Evolutionary conservation across 2,888 invertebrate genomes (phyloP), one percentile per base, ranked within the genome.

Genomic region (Atethmia centrago): DNA sequence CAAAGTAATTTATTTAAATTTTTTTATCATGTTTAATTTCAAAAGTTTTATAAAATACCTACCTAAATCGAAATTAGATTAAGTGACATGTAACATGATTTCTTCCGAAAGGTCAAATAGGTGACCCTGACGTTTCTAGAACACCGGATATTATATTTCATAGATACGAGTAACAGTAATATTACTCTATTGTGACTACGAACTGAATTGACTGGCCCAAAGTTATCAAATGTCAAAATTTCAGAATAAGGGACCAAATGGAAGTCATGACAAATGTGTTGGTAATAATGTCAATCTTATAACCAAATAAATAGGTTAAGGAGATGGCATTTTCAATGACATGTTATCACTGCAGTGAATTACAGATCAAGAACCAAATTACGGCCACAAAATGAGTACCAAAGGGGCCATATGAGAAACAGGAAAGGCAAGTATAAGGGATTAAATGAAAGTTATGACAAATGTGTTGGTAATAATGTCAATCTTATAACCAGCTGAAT

Each of bases 111-210:
- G 79, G 66, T 67, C 47, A 73, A 62, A 63, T 21, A 1, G 12
- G 14, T 53, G 21, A 66, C 40, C 28, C 56, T 64, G 63, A 56
- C 8, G 70, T 66, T 79, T 69, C 61, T 36, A 42, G 56, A 65
- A 12, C 59, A n/a, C 71, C 75, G 76, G 75, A 80, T 70, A 80
- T 79, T 75, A 71, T 66, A 71, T 55, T 16, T 47, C 49, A 53
- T 21, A 55, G 3, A 2, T 31, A 36, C n/a, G 5, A 73, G 61
- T 49, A 31, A 73, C 68, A 59, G n/a, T n/a, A 79, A 42, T 67
- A 73, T 49, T 47, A 58, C 53, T 64, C 51, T 53, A 72, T 72
- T 78, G 72, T 62, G 72, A 40, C 45, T 51, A 7, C 55, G 56
- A 40, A 56, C 51, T 51, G 19, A 70, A 68, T 56, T 69, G 76